Conservation (phyloP, 35 echinoderm and acorn worm species). For the Heliocidaris tuberculata region DNA sequence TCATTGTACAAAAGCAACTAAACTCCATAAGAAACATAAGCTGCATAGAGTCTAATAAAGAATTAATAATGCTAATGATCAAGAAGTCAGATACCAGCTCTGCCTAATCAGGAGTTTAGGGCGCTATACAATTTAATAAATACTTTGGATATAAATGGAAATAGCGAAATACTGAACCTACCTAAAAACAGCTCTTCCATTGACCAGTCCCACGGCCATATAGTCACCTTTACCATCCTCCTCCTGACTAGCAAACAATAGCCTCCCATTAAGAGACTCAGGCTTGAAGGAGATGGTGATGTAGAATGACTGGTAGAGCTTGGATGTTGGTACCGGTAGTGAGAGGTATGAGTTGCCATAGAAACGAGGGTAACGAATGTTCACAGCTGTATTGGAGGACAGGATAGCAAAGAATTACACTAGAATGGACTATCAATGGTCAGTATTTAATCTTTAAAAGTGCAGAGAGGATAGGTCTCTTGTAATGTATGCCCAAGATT, state of each 20-base stretch:
- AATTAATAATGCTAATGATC: too few relatives aligned
- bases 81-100: too few relatives aligned
- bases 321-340: constrained; percentile 43
- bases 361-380: constrained; percentile 63
- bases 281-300: constrained; percentile 71
- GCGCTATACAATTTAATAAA: not conserved
- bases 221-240: constrained; percentile 55
- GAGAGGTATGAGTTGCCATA: constrained; percentile 67
- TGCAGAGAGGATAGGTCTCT: not conserved
- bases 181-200: constrained; percentile 65
- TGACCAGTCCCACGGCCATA: constrained; percentile 53
- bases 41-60: too few relatives aligned
- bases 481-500: not conserved
- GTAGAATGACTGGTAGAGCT: constrained; percentile 63
- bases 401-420: not conserved
- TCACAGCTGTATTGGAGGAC: constrained; percentile 52
- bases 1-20: not conserved
- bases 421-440: not conserved
- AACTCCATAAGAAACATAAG: too few relatives aligned
- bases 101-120: too few relatives aligned
- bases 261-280: constrained; percentile 53
- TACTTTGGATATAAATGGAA: not conserved
- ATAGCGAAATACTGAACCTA: not conserved
- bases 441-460: not conserved
- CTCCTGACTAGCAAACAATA: constrained; percentile 59